These are phyloP conservation scores for Halcyon malimbica DNA, from an alignment of 2,113 vertebrate species.

Conservation along the genomic window DNA sequence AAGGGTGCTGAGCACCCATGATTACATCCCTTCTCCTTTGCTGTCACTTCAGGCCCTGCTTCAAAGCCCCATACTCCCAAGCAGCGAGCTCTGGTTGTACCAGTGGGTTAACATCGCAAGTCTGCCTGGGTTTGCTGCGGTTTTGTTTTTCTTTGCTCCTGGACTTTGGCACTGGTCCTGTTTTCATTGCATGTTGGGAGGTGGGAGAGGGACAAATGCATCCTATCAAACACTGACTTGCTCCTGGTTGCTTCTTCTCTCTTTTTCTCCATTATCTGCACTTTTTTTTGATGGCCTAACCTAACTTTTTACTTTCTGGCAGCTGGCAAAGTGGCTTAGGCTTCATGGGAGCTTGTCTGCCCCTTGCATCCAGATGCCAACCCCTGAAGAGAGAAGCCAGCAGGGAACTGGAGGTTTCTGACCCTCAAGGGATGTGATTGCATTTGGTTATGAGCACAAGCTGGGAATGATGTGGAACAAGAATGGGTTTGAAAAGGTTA, in stretches of 20 bases:
- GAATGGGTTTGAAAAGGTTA: neutral
- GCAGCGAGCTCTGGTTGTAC: neutral
- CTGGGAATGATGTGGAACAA: neutral
- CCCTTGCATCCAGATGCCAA: neutral
- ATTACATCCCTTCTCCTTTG: neutral
- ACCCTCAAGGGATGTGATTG: neutral
- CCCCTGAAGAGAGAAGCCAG: neutral
- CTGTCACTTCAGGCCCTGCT: neutral
- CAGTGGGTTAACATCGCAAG: neutral
- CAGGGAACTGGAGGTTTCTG: neutral
- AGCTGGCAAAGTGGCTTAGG: neutral
- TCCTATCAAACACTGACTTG: neutral
- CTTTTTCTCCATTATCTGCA: neutral
- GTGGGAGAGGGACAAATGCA: neutral
- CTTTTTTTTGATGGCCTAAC: neutral
- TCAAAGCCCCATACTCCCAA: neutral
- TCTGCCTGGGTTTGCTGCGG: neutral
- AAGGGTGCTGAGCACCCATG: accelerated
- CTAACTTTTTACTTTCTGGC: neutral
- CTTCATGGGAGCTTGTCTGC: neutral
- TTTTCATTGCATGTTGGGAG: neutral
- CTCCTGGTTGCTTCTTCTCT: neutral
- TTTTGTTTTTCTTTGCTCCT: neutral
- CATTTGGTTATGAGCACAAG: neutral
- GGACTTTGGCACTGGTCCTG: neutral